Conservation (phyloP, 2,797 vertebrate genomes). For the Scarus forsteni region DNA sequence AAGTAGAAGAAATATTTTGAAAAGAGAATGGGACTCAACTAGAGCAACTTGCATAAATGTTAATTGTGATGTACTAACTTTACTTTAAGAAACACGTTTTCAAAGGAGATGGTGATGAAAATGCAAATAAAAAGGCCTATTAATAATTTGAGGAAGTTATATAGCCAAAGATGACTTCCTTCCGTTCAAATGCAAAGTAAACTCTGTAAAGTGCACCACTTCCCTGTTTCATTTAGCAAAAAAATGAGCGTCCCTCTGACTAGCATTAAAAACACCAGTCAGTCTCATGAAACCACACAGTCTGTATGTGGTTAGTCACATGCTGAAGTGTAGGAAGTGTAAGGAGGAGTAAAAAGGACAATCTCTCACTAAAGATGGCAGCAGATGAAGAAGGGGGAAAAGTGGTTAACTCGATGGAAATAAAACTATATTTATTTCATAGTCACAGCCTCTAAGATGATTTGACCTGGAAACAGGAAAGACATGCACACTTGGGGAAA, state of each 20-base stretch:
- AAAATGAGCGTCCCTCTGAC: conserved; percentile 1
- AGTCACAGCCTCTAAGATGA: not conserved
- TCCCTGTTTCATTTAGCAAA: conserved; percentile 37
- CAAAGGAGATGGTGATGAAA: no score
- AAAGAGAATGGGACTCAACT: no score
- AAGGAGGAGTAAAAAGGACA: conserved; percentile 5
- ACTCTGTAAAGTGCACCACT: conserved; percentile 4
- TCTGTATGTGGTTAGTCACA: conserved; percentile 32
- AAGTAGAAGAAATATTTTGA: no score
- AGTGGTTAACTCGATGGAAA: conserved; percentile 13
- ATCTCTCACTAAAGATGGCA: not conserved
- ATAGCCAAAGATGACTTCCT: not conserved
- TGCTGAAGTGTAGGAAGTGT: conserved; percentile 27
- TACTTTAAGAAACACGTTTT: no score
- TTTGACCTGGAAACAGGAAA: not conserved
- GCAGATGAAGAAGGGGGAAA: not conserved
- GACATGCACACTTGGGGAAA: not conserved
- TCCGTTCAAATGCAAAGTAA: conserved; percentile 19
- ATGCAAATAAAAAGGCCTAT: no score
- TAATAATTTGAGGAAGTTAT: conserved; percentile 27
- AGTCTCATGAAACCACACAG: conserved; percentile 42
- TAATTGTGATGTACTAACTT: no score
- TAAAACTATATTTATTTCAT: not conserved
- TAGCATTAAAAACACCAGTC: conserved; percentile 30
- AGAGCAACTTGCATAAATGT: no score